Conservation (phyloP, 1,140 invertebrate genomes). For the Lucilia sericata region DNA sequence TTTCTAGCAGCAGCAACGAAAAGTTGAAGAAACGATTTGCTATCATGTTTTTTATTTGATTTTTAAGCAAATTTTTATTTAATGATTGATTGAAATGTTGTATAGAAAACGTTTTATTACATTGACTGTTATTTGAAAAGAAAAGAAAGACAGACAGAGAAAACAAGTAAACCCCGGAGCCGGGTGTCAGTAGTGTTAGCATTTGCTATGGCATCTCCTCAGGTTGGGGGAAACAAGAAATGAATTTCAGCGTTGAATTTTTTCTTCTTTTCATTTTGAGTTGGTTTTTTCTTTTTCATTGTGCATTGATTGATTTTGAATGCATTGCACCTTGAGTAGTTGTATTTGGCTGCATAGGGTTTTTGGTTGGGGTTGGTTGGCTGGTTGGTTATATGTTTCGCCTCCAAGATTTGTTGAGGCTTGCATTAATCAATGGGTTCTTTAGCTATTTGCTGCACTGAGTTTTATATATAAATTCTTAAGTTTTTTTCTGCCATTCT, state of each 20-base stretch:
- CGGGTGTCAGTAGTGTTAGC: no score
- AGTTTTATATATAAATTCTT: slow-evolving; percentile 17
- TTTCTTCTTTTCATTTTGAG: neutral
- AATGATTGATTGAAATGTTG: slow-evolving; percentile 14
- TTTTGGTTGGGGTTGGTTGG: neutral
- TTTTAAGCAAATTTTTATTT: neutral
- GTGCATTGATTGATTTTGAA: slow-evolving; percentile 42
- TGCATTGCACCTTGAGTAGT: slow-evolving; percentile 39
- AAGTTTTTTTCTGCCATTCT: neutral
- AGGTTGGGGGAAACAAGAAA: neutral
- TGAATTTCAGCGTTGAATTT: neutral
- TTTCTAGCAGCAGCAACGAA: neutral
- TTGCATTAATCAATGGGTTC: slow-evolving; percentile 33
- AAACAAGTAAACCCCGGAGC: no score
- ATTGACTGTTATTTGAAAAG: neutral
- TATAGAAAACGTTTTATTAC: neutral
- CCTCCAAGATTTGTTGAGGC: slow-evolving; percentile 37
- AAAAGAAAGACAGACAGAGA: no score
- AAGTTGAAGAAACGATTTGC: slow-evolving; percentile 32
- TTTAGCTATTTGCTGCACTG: slow-evolving; percentile 30
- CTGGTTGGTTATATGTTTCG: neutral
- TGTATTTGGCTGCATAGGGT: slow-evolving; percentile 27
- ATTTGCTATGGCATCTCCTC: no score
- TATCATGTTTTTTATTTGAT: neutral
- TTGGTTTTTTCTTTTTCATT: neutral